Conservation (phyloP, 2,797 vertebrate genomes). For the Choloepus didactylus region DNA sequence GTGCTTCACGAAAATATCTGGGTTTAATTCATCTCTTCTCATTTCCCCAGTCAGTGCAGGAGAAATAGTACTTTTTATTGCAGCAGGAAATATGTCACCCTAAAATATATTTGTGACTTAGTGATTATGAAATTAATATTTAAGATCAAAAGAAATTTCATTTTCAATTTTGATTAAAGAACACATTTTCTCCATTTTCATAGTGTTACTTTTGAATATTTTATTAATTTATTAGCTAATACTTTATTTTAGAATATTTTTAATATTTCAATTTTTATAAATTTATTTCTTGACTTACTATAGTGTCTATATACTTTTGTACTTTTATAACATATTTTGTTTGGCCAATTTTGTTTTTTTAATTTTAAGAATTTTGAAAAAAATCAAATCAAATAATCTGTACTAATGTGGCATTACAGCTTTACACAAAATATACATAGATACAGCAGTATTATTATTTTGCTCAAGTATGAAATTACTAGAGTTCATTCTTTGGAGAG, state of each 20-base stretch:
- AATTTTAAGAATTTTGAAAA: background rate
- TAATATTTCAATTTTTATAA: conserved; percentile 36
- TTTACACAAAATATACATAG: background rate
- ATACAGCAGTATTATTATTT: background rate
- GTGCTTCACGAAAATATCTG: background rate
- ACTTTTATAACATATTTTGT: background rate
- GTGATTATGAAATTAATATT: conserved; percentile 26
- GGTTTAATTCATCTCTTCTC: conserved; percentile 33
- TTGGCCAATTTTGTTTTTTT: background rate
- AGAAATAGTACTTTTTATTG: conserved; percentile 2
- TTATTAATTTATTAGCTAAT: conserved; percentile 17
- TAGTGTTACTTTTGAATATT: background rate
- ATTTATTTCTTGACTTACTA: background rate
- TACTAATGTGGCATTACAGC: background rate
- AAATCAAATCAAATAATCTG: background rate
- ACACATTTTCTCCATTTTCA: conserved; percentile 35
- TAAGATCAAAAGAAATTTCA: background rate
- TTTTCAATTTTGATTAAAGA: conserved; percentile 7
- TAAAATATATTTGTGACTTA: conserved; percentile 40
- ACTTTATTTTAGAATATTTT: conserved; percentile 17
- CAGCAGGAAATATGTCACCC: background rate
- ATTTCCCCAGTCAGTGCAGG: background rate
- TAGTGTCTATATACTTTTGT: background rate
- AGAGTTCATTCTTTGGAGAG: background rate
- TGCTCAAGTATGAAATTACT: conserved; percentile 2